These are phyloP conservation scores for Chromoteleia sp. DNA, from an alignment of 2,888 invertebrate species.

Conservation along the genomic window DNA sequence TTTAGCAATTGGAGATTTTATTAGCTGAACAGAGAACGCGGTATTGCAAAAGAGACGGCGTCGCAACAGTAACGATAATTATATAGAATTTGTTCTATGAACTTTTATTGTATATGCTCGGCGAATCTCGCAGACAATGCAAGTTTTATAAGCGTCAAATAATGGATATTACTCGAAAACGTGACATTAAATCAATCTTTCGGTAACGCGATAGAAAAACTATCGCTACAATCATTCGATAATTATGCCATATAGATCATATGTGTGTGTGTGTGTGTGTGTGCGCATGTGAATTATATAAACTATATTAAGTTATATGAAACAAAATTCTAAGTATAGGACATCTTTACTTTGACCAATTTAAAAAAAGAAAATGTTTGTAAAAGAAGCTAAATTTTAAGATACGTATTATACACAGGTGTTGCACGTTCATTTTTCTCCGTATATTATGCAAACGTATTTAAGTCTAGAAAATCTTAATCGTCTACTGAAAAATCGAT, in stretches of 20 bases:
- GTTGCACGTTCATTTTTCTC: no score
- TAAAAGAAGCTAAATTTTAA: no score
- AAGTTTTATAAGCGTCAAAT: constrained; percentile 11
- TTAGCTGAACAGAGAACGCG: constrained; percentile 5
- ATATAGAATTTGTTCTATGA: constrained; percentile 10
- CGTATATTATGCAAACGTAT: neutral
- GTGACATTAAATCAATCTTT: constrained; percentile 17
- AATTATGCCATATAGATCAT: no score
- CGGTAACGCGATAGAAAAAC: neutral
- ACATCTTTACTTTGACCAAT: no score
- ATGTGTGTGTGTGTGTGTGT: no score
- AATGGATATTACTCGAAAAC: constrained; percentile 1
- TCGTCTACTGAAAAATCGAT: neutral
- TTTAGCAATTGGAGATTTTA: constrained; percentile 24
- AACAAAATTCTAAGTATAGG: no score
- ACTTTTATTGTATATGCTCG: constrained; percentile 1
- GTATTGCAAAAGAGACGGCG: neutral
- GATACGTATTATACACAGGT: no score
- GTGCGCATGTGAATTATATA: no score
- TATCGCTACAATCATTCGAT: no score
- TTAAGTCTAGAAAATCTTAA: constrained; percentile 1
- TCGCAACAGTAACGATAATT: neutral
- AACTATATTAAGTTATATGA: no score
- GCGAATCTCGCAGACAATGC: neutral
- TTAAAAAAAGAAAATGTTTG: no score